Evolutionary conservation across 2,888 invertebrate genomes (phyloP).

Genomic region (Andrena marginata): DNA sequence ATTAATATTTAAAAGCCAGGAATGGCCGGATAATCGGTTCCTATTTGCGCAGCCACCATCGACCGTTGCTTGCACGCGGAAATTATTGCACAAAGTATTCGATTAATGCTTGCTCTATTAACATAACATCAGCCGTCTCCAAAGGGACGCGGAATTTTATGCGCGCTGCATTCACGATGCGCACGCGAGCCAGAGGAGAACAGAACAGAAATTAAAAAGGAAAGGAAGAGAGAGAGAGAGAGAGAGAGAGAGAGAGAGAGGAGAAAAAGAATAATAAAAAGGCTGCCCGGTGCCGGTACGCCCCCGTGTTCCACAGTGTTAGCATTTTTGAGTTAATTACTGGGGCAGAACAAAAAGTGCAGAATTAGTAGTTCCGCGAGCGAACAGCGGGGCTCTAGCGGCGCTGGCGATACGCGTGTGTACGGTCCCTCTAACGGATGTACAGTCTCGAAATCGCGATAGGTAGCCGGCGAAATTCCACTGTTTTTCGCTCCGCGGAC

Average conservation of each 20-base stretch:
- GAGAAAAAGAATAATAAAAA: background rate
- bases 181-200: background rate
- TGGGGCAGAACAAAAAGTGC: slow-evolving; percentile 14
- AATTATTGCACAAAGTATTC: slow-evolving; percentile 23
- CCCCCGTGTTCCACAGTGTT: slow-evolving; percentile 46
- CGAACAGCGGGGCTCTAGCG: slow-evolving; percentile 28
- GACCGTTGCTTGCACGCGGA: background rate
- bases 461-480: slow-evolving; percentile 44
- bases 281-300: slow-evolving; percentile 21
- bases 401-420: slow-evolving; percentile 3
- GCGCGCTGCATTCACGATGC: slow-evolving; percentile 2
- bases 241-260: background rate
- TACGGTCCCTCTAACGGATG: slow-evolving; percentile 22
- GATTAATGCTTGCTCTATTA: slow-evolving; percentile 28
- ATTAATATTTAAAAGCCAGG: background rate
- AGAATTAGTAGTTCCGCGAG: slow-evolving; percentile 25
- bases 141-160: slow-evolving; percentile 18
- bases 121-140: slow-evolving; percentile 23
- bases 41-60: background rate
- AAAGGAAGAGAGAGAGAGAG: background rate
- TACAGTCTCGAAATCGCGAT: slow-evolving; percentile 34
- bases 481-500: slow-evolving; percentile 20
- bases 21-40: background rate
- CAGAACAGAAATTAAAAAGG: background rate
- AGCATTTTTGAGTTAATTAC: slow-evolving; percentile 62